Evolutionary conservation across 2,888 invertebrate species (phyloP), one percentile per base, ranked within the genome.

Genomic region (Cheilosia impressa): DNA sequence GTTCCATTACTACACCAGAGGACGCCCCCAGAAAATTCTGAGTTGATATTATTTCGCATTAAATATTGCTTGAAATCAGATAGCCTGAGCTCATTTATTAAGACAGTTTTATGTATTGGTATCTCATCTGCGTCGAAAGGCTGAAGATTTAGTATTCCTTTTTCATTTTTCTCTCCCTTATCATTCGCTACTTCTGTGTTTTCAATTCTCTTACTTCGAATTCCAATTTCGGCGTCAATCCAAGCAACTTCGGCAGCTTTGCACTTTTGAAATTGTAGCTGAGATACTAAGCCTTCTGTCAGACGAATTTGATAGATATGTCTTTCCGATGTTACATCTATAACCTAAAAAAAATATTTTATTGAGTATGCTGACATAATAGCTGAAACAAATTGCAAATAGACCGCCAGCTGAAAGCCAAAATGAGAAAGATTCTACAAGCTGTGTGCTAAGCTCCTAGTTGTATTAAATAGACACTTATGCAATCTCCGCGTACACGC

Each of bases 271-370:
- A 99, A 98, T 87, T 95, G 94, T 76, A 99, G 92, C 9, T 96
- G 96, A 1, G 97, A 96, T 87, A 99, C 96, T 81, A 99, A 93
- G 4, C 97, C 96, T 92, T 99, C 99, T 2, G 98, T 98, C 53
- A 99, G 93, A 69, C 97, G 96, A 84, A 98, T 98, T 94, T 99
- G 99, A 92, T 98, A 99, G 89, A 99, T 99, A 90, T 99, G 98
- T 0, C 98, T 98, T 92, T 99, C 99, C 0, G 98, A 98, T 0
- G 99, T 99, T 0, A 98, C 99, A 91, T 99, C 99, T 4, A 99
- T 95, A 9, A 91, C 90, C 88, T 89, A 45, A 34, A 82, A 87
- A 65, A 63, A 52, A 65, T 27, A 27, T 27, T 27, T 27, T 27
- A 27, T 6, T 27, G 7, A 27, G 27, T 7, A 27, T 27, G 2